Base-by-base conservation (phyloP, 2,888 invertebrate genomes). In the Hypena proboscidalis region DNA sequence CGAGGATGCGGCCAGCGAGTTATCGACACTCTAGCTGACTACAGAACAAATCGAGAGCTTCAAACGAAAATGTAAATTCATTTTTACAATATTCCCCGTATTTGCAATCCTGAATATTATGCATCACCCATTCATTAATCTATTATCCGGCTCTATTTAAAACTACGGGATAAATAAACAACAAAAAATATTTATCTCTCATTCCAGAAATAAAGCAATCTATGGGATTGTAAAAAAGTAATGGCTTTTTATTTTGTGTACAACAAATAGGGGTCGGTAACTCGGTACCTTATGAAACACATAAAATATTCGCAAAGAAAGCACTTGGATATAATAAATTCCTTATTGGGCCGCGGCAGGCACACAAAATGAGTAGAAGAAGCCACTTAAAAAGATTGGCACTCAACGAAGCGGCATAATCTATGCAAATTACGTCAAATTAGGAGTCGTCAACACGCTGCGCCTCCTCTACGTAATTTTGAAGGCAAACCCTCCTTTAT, bases 321-420 rank as follows among this genome's bases (percentile, higher is more conserved):
- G 69, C 71, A 72, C 74, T 67, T 77, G 70, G 67, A 82, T 78
- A 84, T 87, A 87, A 89, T 84, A 85, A 88, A 85, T 80, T 80
- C 79, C 77, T 77, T 78, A 81, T 79, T 79, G 81, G 74, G 74
- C 79, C 77, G 74, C 78, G 80, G 77, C 72, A 81, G 83, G 69
- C 82, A 84, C 85, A 79, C 85, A 85, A 83, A 84, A 86, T 84
- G 84, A 85, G 88, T 85, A 77, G 80, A 85, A 83, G 83, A 85
- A 82, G 88, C 88, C 90, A 90, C 90, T 90, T 90, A 83, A 86
- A 90, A 89, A 90, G 89, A 90, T 90, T 90, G 90, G 85, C 90
- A 90, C 90, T 90, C 90, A 90, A 79, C 90, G 89, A 84, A 77
- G 85, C 82, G 87, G 88, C 83, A 89, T 90, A 90, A 90, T 90